Conservation (phyloP, 2,888 invertebrate genomes). For the Drosophila mimica region DNA sequence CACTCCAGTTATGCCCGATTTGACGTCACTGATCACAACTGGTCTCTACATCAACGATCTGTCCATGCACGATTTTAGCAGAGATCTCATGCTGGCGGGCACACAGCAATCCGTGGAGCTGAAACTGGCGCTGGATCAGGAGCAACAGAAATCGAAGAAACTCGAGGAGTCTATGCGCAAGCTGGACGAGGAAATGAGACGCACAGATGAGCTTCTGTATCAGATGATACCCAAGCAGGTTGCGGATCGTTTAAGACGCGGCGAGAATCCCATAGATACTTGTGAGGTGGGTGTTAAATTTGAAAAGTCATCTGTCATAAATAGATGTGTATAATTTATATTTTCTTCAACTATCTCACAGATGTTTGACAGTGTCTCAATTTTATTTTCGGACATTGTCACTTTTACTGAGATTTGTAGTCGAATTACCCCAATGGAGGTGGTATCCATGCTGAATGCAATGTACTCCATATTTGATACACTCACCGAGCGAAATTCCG, state of each 20-base stretch:
- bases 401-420: slow-evolving; percentile 99
- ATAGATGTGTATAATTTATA: background rate
- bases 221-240: slow-evolving; percentile 99
- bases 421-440: slow-evolving; percentile 97
- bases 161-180: slow-evolving; percentile 98
- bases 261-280: slow-evolving; percentile 98
- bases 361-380: slow-evolving; percentile 98
- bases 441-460: slow-evolving; percentile 98
- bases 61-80: slow-evolving; percentile 99
- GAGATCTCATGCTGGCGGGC: slow-evolving; percentile 97
- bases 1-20: slow-evolving; percentile 97
- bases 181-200: slow-evolving; percentile 97
- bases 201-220: slow-evolving; percentile 97
- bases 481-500: slow-evolving; percentile 95
- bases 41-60: slow-evolving; percentile 98
- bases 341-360: slow-evolving; percentile 83
- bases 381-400: slow-evolving; percentile 98
- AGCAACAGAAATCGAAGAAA: slow-evolving; percentile 98
- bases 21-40: slow-evolving; percentile 95
- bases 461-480: slow-evolving; percentile 99
- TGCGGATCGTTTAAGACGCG: slow-evolving; percentile 95
- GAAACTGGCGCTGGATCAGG: slow-evolving; percentile 97
- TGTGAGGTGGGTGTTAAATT: slow-evolving; percentile 91
- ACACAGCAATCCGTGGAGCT: slow-evolving; percentile 99
- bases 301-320: background rate